Conservation (phyloP, 1,140 invertebrate species). For the Tyrophagus putrescentiae region DNA sequence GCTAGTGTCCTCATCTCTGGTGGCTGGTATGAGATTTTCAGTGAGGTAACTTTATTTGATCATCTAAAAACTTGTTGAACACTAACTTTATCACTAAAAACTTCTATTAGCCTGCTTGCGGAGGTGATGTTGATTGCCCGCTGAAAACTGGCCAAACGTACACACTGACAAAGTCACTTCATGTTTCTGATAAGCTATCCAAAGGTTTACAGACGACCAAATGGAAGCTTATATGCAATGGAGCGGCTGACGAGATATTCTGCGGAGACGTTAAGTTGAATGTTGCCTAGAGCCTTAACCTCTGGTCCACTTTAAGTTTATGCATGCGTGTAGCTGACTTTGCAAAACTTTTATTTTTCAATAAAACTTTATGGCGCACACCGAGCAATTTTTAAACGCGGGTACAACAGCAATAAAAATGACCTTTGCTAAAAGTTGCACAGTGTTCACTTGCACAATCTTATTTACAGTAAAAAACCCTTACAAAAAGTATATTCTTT, state of each 20-base stretch:
- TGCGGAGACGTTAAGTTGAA: neutral
- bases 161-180: neutral
- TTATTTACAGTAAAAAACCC: too few species aligned
- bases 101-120: constrained; percentile 4
- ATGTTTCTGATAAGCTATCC: neutral
- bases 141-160: neutral
- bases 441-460: too few species aligned
- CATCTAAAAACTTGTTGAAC: too few species aligned
- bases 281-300: too few species aligned
- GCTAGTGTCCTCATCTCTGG: constrained; percentile 7
- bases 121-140: neutral
- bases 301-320: too few species aligned
- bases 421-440: too few species aligned
- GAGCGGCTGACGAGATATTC: neutral
- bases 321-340: too few species aligned
- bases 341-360: too few species aligned
- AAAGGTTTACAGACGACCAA: neutral
- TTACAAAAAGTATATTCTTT: too few species aligned
- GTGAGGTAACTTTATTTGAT: too few species aligned
- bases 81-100: too few species aligned
- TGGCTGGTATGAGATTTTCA: neutral
- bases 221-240: constrained; percentile 5
- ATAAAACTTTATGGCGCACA: neutral
- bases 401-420: too few species aligned
- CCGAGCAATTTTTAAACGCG: neutral